phyloP scores from a whole-genome alignment of 2,797 vertebrate genomes.

The Podarcis siculus region DNA sequence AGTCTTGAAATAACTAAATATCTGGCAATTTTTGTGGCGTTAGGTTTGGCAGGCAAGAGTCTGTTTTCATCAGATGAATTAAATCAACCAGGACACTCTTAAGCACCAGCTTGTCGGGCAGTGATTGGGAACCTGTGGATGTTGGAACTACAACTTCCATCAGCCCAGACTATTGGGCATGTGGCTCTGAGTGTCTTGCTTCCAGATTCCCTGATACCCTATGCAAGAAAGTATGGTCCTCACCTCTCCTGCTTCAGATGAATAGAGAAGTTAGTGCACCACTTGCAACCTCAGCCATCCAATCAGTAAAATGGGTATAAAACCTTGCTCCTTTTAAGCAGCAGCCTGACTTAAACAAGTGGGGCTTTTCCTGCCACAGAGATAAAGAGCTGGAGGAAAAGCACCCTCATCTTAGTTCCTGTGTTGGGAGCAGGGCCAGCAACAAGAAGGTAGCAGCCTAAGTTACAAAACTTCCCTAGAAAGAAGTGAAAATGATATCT shows the following conservation, averaged over 20 bases:
- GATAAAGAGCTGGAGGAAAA: background rate
- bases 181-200: background rate
- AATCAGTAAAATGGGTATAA: background rate
- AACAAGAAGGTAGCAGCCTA: background rate
- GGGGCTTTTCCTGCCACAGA: background rate
- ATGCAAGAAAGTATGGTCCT: too few species aligned
- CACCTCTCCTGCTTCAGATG: background rate
- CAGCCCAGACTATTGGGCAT: background rate
- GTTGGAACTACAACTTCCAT: background rate
- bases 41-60: background rate
- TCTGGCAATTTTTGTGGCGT: background rate
- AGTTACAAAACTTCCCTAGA: background rate
- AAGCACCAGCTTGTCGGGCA: too few species aligned
- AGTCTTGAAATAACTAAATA: background rate
- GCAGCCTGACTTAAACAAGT: background rate
- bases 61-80: background rate
- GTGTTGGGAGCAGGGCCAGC: background rate
- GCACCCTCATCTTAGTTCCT: background rate
- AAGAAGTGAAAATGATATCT: background rate
- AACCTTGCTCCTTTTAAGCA: background rate
- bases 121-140: background rate
- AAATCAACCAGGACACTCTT: too few species aligned
- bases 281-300: background rate
- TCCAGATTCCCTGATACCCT: background rate
- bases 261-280: too few species aligned